Base-by-base conservation (phyloP, 2,113 vertebrate species). In the Tylochromis polylepis region DNA sequence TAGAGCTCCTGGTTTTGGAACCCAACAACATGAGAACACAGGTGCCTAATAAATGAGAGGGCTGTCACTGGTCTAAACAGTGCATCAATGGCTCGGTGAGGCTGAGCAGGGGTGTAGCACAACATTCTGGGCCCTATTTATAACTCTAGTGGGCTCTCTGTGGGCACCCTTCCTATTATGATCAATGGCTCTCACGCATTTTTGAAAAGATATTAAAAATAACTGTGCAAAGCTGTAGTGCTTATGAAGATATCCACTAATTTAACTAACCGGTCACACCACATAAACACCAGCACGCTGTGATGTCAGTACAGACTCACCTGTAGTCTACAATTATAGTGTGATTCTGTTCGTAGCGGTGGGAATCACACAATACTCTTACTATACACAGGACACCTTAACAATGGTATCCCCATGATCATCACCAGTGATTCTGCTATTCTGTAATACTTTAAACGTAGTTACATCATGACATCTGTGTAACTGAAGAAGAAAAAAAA, bases 131-230 rank as follows among this genome's bases (percentile, higher is more conserved):
- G 27, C 24, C 24, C 49, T 31, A 51, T 77, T 29, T 77, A 31
- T 53, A 53, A 53, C 43, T 77, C 43, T 77, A 77, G 72, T n/a
- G n/a, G n/a, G n/a, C n/a, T 53, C 16, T 77, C 72, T 31, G 72
- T 31, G 43, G 72, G 72, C 46, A 51, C 46, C 3, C 18, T 77
- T 67, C 34, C 10, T 22, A 20, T 65, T 51, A 20, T 51, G 27
- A 77, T 77, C 70, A 77, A 31, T 51, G 12, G 27, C 6, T 53
- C 6, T 51, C 72, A 34, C 8, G 6, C 72, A 77, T 31, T 31
- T 53, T 77, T 53, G 72, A 77, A 77, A 18, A 14, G 18, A 31
- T 31, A n/a, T 31, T 31, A 53, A 20, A 77, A 77, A 77, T 77
- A 77, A 77, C 24, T 18, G 41, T 18, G 41, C 41, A 41, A 72